Conservation (phyloP, 1,140 invertebrate species). For the Bombus sylvicola region DNA sequence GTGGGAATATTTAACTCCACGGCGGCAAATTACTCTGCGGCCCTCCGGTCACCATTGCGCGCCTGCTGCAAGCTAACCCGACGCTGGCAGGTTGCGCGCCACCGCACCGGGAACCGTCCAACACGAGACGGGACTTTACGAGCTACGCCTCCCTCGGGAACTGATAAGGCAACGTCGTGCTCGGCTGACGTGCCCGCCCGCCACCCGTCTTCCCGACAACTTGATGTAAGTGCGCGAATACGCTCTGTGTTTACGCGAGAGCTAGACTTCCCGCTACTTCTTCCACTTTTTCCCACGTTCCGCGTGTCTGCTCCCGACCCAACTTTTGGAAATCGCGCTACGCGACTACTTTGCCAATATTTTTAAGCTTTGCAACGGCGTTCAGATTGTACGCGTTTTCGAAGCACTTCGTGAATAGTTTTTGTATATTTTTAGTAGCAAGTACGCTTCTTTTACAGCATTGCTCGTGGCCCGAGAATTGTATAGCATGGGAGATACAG, state of each 20-base stretch:
- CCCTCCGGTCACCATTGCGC: conserved; percentile 45
- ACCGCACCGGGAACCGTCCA: conserved; percentile 32
- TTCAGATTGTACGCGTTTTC: too few relatives aligned
- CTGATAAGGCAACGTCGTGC: conserved; percentile 38
- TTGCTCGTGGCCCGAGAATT: not conserved
- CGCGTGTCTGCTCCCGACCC: not conserved
- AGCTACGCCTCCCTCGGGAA: conserved; percentile 50
- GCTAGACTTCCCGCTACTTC: not conserved
- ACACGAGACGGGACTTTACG: conserved; percentile 50
- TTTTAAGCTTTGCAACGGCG: not conserved
- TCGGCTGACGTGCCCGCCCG: conserved; percentile 9
- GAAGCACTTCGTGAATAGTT: too few relatives aligned
- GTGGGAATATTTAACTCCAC: conserved; percentile 72
- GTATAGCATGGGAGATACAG: too few relatives aligned
- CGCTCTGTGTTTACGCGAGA: conserved; percentile 25
- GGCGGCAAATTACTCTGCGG: conserved; percentile 65
- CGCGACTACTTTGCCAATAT: not conserved
- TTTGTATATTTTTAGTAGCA: too few relatives aligned
- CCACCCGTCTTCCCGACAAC: not conserved
- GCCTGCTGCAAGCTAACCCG: not conserved
- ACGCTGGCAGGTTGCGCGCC: conserved; percentile 19
- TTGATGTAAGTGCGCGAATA: conserved; percentile 16
- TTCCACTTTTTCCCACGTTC: not conserved
- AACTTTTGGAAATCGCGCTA: not conserved
- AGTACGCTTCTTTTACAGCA: not conserved